Base-by-base conservation (phyloP, 2,797 vertebrate genomes). In the Amblyraja radiata region DNA sequence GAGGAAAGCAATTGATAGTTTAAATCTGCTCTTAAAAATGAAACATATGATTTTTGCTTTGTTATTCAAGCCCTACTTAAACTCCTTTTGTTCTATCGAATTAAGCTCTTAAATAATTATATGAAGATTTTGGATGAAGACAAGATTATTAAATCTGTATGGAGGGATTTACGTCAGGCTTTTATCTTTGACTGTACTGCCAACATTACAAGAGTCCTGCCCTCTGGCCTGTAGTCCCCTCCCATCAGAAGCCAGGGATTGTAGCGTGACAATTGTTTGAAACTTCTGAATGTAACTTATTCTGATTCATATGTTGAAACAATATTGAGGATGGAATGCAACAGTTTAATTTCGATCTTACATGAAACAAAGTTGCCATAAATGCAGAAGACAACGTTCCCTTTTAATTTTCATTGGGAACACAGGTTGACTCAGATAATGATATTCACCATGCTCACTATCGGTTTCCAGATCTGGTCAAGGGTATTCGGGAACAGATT, bases 1-100 rank as follows among this genome's bases (percentile, higher is more conserved):
- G 39, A 74, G 11, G 36, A 92, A 92, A 71, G 25, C 71, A 92
- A 92, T 21, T 25, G 8, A n/a, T 58, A 25, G 90, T 92, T 91
- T 58, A 76, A 92, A 28, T 54, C 39, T 46, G 36, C 6, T 76
- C 74, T 91, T 2, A n/a, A 91, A 68, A n/a, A 73, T 21, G 14
- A 73, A 74, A 46, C 11, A 68, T 0, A 32, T 25, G 10, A 28
- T 54, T 73, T 73, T 91, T 73, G 65, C 23, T 76, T 92, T 92
- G 68, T 58, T 91, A 91, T 92, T 92, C 71, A 92, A 92, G 36
- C 71, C 36, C 54, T 46, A 58, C 23, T 92, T 92, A 92, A 74
- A 74, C 21, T 65, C 23, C 39, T 74, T 73, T 76, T 54, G 46
- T 46, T 76, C 65, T 92, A 54, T 54, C 36, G 76, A 76, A n/a